Conservation (phyloP, 30 jellyfish, hydroid and myxozoan genomes). For the Mastigias papua region DNA sequence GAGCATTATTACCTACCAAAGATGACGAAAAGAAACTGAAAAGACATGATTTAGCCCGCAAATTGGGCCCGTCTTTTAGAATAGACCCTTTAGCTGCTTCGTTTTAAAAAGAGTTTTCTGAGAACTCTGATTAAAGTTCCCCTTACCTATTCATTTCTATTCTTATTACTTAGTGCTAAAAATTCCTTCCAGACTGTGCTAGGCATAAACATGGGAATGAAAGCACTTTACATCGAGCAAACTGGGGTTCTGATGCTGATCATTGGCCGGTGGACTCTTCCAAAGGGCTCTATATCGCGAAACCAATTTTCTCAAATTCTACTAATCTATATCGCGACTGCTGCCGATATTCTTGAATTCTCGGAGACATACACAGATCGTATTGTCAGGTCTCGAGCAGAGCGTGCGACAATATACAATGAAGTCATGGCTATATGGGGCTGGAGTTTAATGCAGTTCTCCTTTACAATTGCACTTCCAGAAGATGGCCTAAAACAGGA, state of each 20-base stretch:
- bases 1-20: too few species aligned
- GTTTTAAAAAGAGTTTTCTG: too few species aligned
- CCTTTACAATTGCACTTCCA: constrained; percentile 95
- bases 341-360: constrained; percentile 98
- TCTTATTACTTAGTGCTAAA: too few species aligned
- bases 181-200: too few species aligned
- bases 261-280: constrained; percentile 97
- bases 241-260: constrained; percentile 93
- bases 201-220: constrained; percentile 14
- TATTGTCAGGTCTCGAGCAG: constrained; percentile 37
- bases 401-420: constrained; percentile 47
- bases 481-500: constrained; percentile 93
- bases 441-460: constrained; percentile 92
- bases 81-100: too few species aligned
- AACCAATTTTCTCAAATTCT: constrained; percentile 94
- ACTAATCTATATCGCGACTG: constrained; percentile 95
- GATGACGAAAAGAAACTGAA: too few species aligned
- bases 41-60: too few species aligned
- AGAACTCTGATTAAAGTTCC: too few species aligned
- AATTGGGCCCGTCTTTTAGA: too few species aligned
- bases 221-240: constrained; percentile 88
- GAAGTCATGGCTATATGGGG: constrained; percentile 97
- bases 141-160: too few species aligned
- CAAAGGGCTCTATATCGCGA: constrained; percentile 95
- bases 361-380: constrained; percentile 87